Base-by-base conservation (phyloP, 64 coral and sea anemone genomes). In the Montipora capricornis region DNA sequence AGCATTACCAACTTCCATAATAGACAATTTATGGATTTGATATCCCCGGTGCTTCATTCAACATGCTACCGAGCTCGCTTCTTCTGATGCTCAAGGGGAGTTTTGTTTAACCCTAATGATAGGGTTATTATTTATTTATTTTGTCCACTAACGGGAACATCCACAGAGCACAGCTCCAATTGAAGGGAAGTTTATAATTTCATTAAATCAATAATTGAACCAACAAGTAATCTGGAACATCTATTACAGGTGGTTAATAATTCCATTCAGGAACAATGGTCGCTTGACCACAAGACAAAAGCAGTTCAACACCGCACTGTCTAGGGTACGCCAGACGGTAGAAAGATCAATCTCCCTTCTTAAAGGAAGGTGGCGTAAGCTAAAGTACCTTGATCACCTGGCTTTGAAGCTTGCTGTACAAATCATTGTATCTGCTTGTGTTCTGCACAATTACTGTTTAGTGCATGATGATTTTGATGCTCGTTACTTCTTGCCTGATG, bases 391-490 rank as follows among this genome's bases (percentile, higher is more conserved):
- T 4, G 87, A 94, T 8, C 87, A 89, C 81, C 68, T 90, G n/a
- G 87, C 90, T 89, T 67, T 94, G 47, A 49, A 78, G 74, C 5
- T 94, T 12, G 15, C 70, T 47, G 93, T 95, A 0, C 79, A 74
- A 24, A 77, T 90, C 26, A 90, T 90, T 20, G 90, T 80, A 19
- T 74, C 80, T 90, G 74, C 93, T 52, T 95, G 93, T 90, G 87
- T 94, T 67, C 19, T 94, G 5, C 87, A 94, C 71, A 94, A 94
- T 44, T 94, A 83, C 68, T 90, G 93, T 53, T 59, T 94, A 44
- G 26, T 94, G 5, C 68, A 89, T 17, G 92, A 94, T 94, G 92
- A 90, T 57, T 90, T 79, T 86, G 92, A 94, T 20, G 73, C 89
- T 49, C 70, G 68, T 50, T 94, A 94, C 67, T 94, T 94, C 73